Conservation (phyloP, 2,888 invertebrate species). For the Pyrocoelia pectoralis region DNA sequence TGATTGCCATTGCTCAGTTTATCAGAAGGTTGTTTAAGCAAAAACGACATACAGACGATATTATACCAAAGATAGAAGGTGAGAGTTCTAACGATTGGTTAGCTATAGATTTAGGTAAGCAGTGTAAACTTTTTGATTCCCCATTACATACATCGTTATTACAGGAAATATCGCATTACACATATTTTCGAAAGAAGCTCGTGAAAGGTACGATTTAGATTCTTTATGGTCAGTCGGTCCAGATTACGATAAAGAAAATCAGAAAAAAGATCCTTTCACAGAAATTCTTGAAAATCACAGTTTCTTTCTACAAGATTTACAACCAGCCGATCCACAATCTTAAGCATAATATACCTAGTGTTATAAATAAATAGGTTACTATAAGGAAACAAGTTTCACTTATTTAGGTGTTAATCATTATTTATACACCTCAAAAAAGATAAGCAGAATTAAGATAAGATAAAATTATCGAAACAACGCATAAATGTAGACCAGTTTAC, state of each 20-base stretch:
- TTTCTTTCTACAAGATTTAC: slow-evolving; percentile 68
- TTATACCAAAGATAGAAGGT: slow-evolving; percentile 81
- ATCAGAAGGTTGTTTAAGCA: slow-evolving; percentile 79
- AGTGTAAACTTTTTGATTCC: neutral
- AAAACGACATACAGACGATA: slow-evolving; percentile 69
- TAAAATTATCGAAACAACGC: neutral
- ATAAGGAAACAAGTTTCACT: neutral
- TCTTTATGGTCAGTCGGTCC: slow-evolving; percentile 89
- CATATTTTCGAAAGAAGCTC: slow-evolving; percentile 76
- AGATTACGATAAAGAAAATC: slow-evolving; percentile 76
- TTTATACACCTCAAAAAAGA: neutral
- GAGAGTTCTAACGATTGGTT: slow-evolving; percentile 82
- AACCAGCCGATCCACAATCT: slow-evolving; percentile 61
- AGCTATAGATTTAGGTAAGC: slow-evolving; percentile 85
- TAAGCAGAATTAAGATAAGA: slow-evolving; percentile 9
- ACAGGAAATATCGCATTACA: slow-evolving; percentile 94
- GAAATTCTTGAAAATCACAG: slow-evolving; percentile 75
- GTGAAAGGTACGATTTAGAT: slow-evolving; percentile 86
- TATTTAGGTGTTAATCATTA: slow-evolving; percentile 1
- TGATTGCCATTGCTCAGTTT: slow-evolving; percentile 77
- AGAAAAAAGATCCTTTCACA: slow-evolving; percentile 67
- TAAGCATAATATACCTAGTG: neutral
- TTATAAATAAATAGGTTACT: neutral
- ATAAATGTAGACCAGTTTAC: neutral
- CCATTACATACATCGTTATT: neutral